Conservation (phyloP, 1,140 invertebrate genomes). For the Carcinoscorpius rotundicauda region DNA sequence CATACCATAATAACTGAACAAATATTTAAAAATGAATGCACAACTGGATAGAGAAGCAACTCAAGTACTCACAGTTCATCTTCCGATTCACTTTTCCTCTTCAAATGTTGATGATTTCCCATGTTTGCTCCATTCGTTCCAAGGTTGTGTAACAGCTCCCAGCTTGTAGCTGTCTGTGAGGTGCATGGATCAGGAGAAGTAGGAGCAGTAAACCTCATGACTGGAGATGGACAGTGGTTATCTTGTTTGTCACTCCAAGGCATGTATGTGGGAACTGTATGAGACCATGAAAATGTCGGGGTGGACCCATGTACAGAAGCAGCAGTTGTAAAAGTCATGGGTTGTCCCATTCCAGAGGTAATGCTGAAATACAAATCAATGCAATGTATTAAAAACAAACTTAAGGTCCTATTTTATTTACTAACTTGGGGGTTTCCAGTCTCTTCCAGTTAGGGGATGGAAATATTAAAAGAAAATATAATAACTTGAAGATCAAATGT, state of each 20-base stretch:
- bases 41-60: not conserved
- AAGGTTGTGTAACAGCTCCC: conserved; percentile 19
- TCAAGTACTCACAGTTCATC: not conserved
- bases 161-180: conserved; percentile 20
- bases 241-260: conserved; percentile 9
- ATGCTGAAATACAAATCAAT: too few relatives aligned
- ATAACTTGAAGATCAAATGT: too few relatives aligned
- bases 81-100: conserved; percentile 11
- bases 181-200: conserved; percentile 21
- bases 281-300: conserved; percentile 17
- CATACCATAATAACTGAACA: not conserved
- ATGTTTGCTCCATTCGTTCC: conserved; percentile 4
- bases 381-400: too few relatives aligned
- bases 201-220: conserved; percentile 17
- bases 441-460: too few relatives aligned
- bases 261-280: conserved; percentile 21
- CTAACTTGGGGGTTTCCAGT: too few relatives aligned
- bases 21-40: not conserved
- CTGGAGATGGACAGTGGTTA: not conserved
- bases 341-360: too few relatives aligned
- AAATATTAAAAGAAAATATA: too few relatives aligned
- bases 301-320: not conserved
- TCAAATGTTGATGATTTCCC: conserved; percentile 13
- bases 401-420: too few relatives aligned
- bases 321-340: too few relatives aligned